Evolutionary conservation across 2,797 vertebrate species (phyloP), one percentile per base, ranked within the genome.

Genomic region (Nannoperca australis): DNA sequence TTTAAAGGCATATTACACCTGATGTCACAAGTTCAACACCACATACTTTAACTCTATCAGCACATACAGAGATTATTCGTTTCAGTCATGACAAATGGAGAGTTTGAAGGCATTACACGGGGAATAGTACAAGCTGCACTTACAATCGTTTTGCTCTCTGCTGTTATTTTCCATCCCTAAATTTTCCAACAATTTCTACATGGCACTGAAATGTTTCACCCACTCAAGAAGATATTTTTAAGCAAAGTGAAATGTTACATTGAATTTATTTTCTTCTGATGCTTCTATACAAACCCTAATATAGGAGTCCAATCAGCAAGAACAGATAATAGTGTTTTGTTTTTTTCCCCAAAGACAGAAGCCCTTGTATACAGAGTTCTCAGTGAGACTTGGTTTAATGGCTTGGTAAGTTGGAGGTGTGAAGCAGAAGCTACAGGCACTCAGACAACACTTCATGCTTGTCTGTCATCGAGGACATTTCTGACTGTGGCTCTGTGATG

Each of bases 361-460:
- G 88, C 86, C 86, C 83, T 89, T 88, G 44, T 58, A 51, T 49
- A 22, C 34, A 12, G 53, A 72, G 63, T 51, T 77, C 32, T 45
- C 49, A 42, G 53, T 49, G 32, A 30, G 11, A 61, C 24, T 51
- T 47, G 24, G 24, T 27, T 27, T 27, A 27, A 27, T 55, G 49
- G 59, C 38, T 66, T 68, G 17, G 38, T 72, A 56, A 61, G 70
- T 60, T 34, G 40, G 61, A 55, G 56, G 38, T 22, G n/a, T 22
- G 20, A 20, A 12, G 22, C n/a, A 24, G 59, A n/a, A 13, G 64
- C 91, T 91, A 92, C 78, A 89, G 79, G 81, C 92, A 91, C 88
- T 95, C 92, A 0, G 94, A 93, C 63, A 92, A 18, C 54, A 84
- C 69, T 59, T 93, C 91, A 0, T 92, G 86, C 40, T 89, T 92